Percentiles rank a stretch among this genome's conserved stretches.
Evolutionary conservation across 1,140 invertebrate species (phyloP).

Genomic region (Bombus balteatus): DNA sequence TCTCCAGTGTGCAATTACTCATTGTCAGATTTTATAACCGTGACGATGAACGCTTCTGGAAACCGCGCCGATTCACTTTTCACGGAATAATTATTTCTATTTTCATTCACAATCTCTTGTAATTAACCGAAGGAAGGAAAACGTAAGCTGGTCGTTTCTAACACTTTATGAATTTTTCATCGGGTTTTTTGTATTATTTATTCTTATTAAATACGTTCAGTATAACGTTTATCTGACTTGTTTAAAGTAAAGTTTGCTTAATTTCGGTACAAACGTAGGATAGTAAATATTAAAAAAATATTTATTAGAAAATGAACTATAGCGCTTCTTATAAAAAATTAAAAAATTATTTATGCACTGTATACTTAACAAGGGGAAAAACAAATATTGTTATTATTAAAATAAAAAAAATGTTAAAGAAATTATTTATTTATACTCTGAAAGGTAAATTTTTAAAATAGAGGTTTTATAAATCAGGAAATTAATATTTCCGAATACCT

Average conservation of each 20-base stretch:
- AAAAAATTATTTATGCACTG: too few species aligned
- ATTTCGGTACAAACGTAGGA: neutral
- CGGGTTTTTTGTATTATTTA: neutral
- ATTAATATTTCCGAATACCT: neutral
- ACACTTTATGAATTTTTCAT: neutral
- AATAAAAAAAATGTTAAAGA: neutral
- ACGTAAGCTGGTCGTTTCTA: neutral
- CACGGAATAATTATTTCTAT: neutral
- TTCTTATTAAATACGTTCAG: too few species aligned
- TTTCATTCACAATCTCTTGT: neutral
- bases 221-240: neutral
- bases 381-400: neutral
- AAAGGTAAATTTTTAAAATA: neutral
- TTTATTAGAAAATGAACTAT: too few species aligned
- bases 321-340: too few species aligned
- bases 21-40: slow-evolving; percentile 19
- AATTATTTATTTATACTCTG: neutral
- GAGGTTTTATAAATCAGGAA: neutral
- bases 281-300: neutral
- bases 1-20: slow-evolving; percentile 23
- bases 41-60: slow-evolving; percentile 18
- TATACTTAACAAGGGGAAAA: too few species aligned
- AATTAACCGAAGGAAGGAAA: neutral
- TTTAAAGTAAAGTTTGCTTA: neutral
- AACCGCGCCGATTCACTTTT: neutral